Base-by-base conservation (phyloP, 2,888 invertebrate genomes). In the Trichogramma dendrolimi region DNA sequence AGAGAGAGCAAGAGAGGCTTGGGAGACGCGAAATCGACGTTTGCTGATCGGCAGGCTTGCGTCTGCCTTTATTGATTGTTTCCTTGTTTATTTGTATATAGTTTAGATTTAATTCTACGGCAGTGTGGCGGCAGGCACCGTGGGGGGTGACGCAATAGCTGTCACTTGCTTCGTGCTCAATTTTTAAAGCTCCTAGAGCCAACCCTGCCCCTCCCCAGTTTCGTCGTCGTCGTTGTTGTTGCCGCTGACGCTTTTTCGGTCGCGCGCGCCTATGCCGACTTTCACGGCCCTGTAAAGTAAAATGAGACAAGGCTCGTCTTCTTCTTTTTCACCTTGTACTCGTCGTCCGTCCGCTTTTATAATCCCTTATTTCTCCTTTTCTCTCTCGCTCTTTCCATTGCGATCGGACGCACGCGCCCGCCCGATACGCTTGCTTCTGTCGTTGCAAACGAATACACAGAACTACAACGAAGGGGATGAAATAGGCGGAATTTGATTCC, bases 61-160 rank as follows among this genome's bases (percentile, higher is more conserved):
- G 42, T 52, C 58, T 50, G 65, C 62, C 68, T 68, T 76, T 78
- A 78, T 78, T 75, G 78, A 78, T 78, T 78, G 76, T 76, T 72
- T 73, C 70, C 76, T 73, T 75, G 77, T 77, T 77, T 77, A 77
- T 77, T 77, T 76, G 76, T 78, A 78, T 78, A 78, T 78, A 77
- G 77, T 77, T 77, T 76, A 77, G 72, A 77, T 78, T 78, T 78
- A 77, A 77, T 78, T 78, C 75, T 65, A 66, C 63, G 65, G 61
- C 27, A 27, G 27, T 27, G 27, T 27, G 64, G 61, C 63, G 60
- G 63, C 54, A 61, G 66, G 68, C 58, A 60, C 65, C 54, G 64
- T 53, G 64, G 64, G 58, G 61, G 66, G 62, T 51, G 62, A 65
- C 65, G 77, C 78, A 79, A 79, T 79, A 79, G 76, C 78, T 79